Conservation (phyloP, 2,888 invertebrate genomes). For the Diabrotica balteata region DNA sequence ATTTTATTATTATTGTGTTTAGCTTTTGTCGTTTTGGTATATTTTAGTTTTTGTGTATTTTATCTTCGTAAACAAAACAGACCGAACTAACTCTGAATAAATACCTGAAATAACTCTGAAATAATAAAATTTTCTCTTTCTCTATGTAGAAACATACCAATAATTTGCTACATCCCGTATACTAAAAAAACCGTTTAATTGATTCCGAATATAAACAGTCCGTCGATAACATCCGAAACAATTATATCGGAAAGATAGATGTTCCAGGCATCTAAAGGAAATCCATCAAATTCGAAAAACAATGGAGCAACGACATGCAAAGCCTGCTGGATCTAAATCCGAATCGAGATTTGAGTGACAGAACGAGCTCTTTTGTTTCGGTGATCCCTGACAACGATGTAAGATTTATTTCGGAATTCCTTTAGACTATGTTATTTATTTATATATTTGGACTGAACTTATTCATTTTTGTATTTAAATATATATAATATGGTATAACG, state of each 20-base stretch:
- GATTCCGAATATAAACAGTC: neutral
- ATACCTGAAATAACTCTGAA: too few species aligned
- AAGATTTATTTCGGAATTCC: conserved; percentile 51
- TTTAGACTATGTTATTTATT: conserved; percentile 1
- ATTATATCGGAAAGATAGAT: conserved; percentile 5
- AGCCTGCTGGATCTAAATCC: conserved; percentile 57
- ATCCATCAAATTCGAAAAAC: conserved; percentile 58
- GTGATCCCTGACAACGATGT: conserved; percentile 55
- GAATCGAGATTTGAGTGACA: conserved; percentile 58
- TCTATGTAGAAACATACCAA: too few species aligned
- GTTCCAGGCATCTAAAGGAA: conserved; percentile 43
- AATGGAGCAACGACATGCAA: conserved; percentile 55
- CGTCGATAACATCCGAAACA: conserved; percentile 5
- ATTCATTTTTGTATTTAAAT: too few species aligned
- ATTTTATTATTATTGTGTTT: too few species aligned
- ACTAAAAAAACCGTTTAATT: neutral
- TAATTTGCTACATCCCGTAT: neutral
- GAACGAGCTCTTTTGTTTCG: conserved; percentile 56
- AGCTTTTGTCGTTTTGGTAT: too few species aligned
- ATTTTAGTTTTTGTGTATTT: too few species aligned
- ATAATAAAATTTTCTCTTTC: too few species aligned
- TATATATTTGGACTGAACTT: too few species aligned
- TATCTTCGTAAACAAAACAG: too few species aligned
- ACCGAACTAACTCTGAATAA: too few species aligned
- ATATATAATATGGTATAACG: too few species aligned